These are phyloP conservation scores for Eospalax fontanierii DNA, from an alignment of 2,797 vertebrate species.

Conservation along the genomic window DNA sequence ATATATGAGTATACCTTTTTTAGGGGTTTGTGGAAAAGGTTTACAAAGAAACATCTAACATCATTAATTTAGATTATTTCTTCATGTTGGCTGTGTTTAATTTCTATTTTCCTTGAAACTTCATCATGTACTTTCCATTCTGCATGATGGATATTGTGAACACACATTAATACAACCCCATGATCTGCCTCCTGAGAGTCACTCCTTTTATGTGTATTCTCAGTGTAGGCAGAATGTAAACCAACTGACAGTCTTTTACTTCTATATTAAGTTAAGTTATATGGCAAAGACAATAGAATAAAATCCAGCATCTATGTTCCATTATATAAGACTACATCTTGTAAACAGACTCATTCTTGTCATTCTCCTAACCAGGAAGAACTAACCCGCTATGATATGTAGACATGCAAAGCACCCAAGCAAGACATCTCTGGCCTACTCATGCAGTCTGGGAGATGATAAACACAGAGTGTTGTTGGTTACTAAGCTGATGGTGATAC, in stretches of 20 bases:
- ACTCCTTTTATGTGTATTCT: not conserved
- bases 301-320: too few species aligned
- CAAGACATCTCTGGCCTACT: not conserved
- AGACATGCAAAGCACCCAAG: not conserved
- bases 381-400: too few species aligned
- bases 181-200: not conserved
- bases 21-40: not conserved
- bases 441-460: not conserved
- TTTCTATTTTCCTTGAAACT: not conserved
- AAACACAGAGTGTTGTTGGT: not conserved
- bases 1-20: not conserved
- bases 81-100: too few species aligned
- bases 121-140: not conserved
- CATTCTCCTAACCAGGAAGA: too few species aligned
- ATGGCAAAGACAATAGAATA: not conserved
- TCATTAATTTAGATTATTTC: too few species aligned
- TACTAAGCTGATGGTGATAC: not conserved
- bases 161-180: not conserved
- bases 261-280: not conserved
- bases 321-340: not conserved
- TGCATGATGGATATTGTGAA: not conserved
- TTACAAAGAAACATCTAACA: not conserved
- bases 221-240: not conserved
- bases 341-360: too few species aligned
- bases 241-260: not conserved